Base-by-base conservation (phyloP, 2,797 vertebrate genomes). In the Rhinella marina region DNA sequence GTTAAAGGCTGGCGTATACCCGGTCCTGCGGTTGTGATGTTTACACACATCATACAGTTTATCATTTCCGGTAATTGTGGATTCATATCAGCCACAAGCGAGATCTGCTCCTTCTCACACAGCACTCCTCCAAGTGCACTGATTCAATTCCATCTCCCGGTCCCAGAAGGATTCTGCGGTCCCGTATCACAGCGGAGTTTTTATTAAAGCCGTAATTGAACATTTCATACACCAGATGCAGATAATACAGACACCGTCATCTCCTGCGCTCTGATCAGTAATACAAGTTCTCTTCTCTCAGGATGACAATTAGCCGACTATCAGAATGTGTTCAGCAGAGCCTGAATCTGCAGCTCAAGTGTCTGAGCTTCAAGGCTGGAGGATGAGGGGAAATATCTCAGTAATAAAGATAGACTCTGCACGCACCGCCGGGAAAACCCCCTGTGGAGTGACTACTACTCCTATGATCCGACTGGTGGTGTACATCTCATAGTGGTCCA, bases 141-240 rank as follows among this genome's bases (percentile, higher is more conserved):
- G 54, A 81, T 85, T 75, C 56, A 81, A 75, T 88, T 88, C 52
- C 70, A 72, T 84, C 78, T 81, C 21, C 48, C 48, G 48, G 27
- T 81, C 68, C 87, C 87, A 66, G 48, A 76, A 81, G 83, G 77
- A 54, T 27, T 21, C 66, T n/a, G 56, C 17, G 29, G 56, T 81
- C 64, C 66, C 13, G 23, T 64, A 54, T 75, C 66, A 12, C 41
- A 29, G 66, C 82, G 54, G 82, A 64, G 62, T 76, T 88, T 41
- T 72, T 88, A 81, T 88, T 85, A 85, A 52, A 85, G 10, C 56
- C 61, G 66, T 85, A 81, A 88, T 75, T 85, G 83, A 88, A 84
- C 82, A 85, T 81, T 85, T 81, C 32, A 56, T 50, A 66, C 5
- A 75, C n/a, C 82, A 73, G 82, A 81, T 85, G 77, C 68, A 85